phyloP scores from a whole-genome alignment of 2,797 vertebrate genomes.

The Hyperoplus lanceolatus region DNA sequence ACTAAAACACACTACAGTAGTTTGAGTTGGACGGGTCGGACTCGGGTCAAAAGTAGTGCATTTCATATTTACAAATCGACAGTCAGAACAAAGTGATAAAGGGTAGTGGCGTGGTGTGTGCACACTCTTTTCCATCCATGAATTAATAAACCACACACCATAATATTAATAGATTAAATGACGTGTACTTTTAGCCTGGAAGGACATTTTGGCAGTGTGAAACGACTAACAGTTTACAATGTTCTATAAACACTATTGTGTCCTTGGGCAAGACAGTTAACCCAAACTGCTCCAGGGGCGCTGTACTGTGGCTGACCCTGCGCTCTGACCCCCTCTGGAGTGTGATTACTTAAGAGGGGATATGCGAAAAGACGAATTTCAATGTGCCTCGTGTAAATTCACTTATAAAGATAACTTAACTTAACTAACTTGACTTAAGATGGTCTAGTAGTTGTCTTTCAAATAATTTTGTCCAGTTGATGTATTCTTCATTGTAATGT shows the following conservation, averaged over 20 bases:
- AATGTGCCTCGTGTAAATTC: no score
- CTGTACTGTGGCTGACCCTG: no score
- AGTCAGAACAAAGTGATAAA: neutral
- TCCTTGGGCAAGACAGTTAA: no score
- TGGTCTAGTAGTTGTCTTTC: neutral
- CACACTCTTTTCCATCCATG: neutral
- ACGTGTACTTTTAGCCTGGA: neutral
- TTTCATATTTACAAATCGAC: conserved; percentile 7
- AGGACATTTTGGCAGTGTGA: neutral
- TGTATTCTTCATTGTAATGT: neutral
- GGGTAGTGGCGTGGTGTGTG: conserved; percentile 2
- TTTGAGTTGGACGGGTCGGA: no score
- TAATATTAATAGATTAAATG: conserved; percentile 1
- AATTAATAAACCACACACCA: conserved; percentile 5
- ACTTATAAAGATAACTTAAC: no score
- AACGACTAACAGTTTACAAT: neutral
- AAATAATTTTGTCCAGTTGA: neutral
- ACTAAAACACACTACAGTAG: no score
- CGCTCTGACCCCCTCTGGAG: no score
- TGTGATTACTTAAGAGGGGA: no score
- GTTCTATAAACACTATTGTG: neutral
- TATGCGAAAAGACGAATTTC: no score
- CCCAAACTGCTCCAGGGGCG: no score
- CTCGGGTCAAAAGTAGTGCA: conserved; percentile 38
- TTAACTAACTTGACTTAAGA: neutral